Base-by-base conservation (phyloP, 2,113 vertebrate species). In the Bagarius yarrelli region DNA sequence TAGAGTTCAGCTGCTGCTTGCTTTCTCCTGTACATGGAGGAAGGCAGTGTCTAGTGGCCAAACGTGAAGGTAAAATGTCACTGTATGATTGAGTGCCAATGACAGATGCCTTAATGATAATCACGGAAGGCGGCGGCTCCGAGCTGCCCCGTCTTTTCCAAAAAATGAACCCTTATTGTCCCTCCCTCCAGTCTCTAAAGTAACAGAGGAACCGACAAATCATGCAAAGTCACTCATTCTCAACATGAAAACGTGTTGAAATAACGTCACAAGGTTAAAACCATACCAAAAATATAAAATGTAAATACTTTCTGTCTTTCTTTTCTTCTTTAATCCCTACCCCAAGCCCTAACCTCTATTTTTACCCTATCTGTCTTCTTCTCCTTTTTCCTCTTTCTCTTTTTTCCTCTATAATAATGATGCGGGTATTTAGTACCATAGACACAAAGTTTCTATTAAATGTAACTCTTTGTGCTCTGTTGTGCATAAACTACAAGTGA, bases 81-180 rank as follows among this genome's bases (percentile, higher is more conserved):
- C 91, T 92, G 92, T 91, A 94, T 91, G 89, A 93, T 91, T 74
- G 89, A 90, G 95, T 98, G 96, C 96, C 96, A 99, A 97, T 94
- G 95, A 95, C 91, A 93, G 93, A 95, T 97, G 95, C 96, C 96
- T 98, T 96, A 95, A 95, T 66, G 88, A 89, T 91, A 90, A 94
- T 92, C 93, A 94, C 89, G 90, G 92, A 93, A 91, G 91, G 92
- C 85, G 92, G 89, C 89, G 85, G 88, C 85, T 88, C 78, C 55
- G 87, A 85, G 87, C 69, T 47, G 67, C 79, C 30, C 83, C 84
- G 36, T 34, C 50, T 27, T 5, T 9, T n/a, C 56, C 32, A 21
- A 2, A 21, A 32, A 72, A 72, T 19, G 53, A 27, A 73, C 75
- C 52, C 70, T 50, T 72, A 55, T 44, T 18, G 52, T 84, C 86